Evolutionary conservation across 2,797 vertebrate genomes (phyloP), one percentile per base, ranked within the genome.

Genomic region (Leptoclinus maculatus): DNA sequence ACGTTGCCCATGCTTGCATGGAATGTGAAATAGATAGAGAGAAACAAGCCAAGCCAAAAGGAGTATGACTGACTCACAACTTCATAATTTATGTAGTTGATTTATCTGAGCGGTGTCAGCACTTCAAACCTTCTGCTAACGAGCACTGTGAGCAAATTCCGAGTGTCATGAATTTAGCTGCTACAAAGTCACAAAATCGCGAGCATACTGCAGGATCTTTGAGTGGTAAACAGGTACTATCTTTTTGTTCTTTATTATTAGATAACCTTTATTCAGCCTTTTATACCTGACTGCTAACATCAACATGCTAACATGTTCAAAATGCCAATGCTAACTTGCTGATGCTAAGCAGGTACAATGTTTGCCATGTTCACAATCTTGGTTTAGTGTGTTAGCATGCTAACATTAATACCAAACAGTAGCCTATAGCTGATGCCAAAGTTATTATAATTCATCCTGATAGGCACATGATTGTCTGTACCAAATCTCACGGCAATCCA

Each of bases 1-100:
- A 51, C 57, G 47, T 47, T 81, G 70, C 62, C 69, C 59, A 56
- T 86, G 75, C 78, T 78, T 83, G 71, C 29, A 58, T 19, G 77
- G 82, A 89, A 88, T 84, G 83, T 84, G 75, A 83, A 83, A 66
- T 14, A 8, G 38, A 65, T 36, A 21, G 27, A 76, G 41, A 76
- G 54, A 17, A 27, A 80, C 14, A 47, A 78, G 66, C 81, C 82
- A 82, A 57, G 43, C 43, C 21, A 9, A 86, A 71, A 65, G 54
- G 12, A 70, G 25, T 66, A 62, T 78, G 75, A 81, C 67, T 66
- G 57, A 80, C 12, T 34, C 27, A 57, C 57, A 62, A 45, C 63
- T 47, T 69, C 32, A 45, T 71, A 9, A 54, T 51, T 70, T 65
- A 25, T 16, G 27, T 43, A 14, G 32, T 13, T 79, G 78, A 86